A percentile compares a stretch with the other conserved stretches of the same genome.
These are phyloP conservation scores for Phataginus tetradactyla DNA, from an alignment of 2,797 vertebrate species.

Conservation along the genomic window DNA sequence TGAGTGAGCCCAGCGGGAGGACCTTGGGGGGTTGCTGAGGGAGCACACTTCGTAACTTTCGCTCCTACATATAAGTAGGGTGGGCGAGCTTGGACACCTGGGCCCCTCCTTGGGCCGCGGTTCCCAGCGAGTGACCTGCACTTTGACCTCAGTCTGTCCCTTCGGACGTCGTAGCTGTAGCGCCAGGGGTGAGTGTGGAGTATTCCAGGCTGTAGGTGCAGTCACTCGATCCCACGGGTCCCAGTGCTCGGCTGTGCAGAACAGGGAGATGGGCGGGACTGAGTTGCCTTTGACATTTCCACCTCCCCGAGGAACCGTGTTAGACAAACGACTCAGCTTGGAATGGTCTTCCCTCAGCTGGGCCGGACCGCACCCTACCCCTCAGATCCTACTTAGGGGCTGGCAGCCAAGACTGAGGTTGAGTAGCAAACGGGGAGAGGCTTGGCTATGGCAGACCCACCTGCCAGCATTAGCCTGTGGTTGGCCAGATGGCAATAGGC, in stretches of 20 bases:
- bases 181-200: not conserved
- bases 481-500: constrained; percentile 10
- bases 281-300: constrained; percentile 77
- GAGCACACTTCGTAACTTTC: constrained; percentile 47
- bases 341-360: constrained; percentile 15
- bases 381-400: not conserved
- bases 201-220: constrained; percentile 17
- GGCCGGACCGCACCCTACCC: not conserved
- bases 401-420: constrained; percentile 52
- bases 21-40: not conserved
- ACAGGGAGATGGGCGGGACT: constrained; percentile 59
- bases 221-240: constrained; percentile 58
- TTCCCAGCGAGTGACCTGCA: not conserved
- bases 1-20: constrained; percentile 59
- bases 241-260: not conserved
- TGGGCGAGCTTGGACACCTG: constrained; percentile 25
- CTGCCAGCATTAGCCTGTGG: constrained; percentile 28
- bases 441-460: constrained; percentile 9
- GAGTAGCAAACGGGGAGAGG: not conserved
- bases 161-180: not conserved
- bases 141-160: constrained; percentile 51
- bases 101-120: not conserved
- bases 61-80: not conserved
- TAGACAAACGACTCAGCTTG: not conserved
- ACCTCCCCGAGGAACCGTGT: not conserved